Evolutionary conservation across 1,140 invertebrate genomes (phyloP).

Genomic region (Drosophila lacteicornis): DNA sequence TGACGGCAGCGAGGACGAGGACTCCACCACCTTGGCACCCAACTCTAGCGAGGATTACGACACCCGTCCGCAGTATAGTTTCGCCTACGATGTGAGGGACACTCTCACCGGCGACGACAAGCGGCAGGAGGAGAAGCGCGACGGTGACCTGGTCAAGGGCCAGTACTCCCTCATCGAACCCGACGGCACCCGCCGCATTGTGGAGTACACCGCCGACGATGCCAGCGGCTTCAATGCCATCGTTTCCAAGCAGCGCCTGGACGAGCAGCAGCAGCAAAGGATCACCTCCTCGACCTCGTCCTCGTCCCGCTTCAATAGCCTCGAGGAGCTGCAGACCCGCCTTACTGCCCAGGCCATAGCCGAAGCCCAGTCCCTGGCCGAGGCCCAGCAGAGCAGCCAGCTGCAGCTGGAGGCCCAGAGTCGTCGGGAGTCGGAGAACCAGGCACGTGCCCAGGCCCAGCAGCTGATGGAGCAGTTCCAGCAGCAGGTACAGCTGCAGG

Average conservation of each 20-base stretch:
- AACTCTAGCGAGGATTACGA: slow-evolving; percentile 86
- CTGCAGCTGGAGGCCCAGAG: slow-evolving; percentile 66
- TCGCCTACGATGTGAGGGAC: slow-evolving; percentile 86
- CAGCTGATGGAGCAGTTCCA: slow-evolving; percentile 83
- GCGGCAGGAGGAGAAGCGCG: slow-evolving; percentile 86
- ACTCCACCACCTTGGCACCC: slow-evolving; percentile 65
- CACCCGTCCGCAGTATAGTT: slow-evolving; percentile 86
- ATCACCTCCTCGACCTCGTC: slow-evolving; percentile 18
- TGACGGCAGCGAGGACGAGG: slow-evolving; percentile 52
- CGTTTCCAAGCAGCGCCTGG: slow-evolving; percentile 86
- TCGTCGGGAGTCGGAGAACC: slow-evolving; percentile 66
- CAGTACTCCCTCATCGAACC: slow-evolving; percentile 87
- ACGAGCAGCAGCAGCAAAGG: slow-evolving; percentile 52
- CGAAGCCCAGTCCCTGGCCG: slow-evolving; percentile 70
- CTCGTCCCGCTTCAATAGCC: slow-evolving; percentile 70
- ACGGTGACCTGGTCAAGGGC: slow-evolving; percentile 86
- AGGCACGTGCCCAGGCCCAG: slow-evolving; percentile 75
- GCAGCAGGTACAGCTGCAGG: slow-evolving; percentile 74
- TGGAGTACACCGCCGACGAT: slow-evolving; percentile 86
- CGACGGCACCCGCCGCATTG: slow-evolving; percentile 86
- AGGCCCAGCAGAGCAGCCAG: slow-evolving; percentile 66
- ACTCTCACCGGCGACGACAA: slow-evolving; percentile 86
- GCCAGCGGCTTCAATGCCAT: slow-evolving; percentile 87
- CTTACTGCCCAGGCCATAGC: slow-evolving; percentile 75
- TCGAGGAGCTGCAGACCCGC: slow-evolving; percentile 73